Evolutionary conservation across 2,113 vertebrate genomes (phyloP).

Genomic region (Gasterosteus nipponicus): DNA sequence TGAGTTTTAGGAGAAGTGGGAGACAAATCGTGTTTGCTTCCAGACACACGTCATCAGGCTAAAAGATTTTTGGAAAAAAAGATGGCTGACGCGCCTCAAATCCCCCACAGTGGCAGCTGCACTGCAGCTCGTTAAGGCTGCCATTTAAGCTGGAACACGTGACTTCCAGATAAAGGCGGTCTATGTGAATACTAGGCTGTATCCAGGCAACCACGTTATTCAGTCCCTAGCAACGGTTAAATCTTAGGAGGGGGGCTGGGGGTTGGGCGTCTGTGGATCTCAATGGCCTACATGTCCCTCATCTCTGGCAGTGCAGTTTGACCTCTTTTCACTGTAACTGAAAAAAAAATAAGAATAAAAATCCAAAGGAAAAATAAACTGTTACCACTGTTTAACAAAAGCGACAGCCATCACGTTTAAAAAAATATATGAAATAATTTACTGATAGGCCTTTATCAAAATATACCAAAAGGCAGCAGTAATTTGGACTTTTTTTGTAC

Average conservation of each 20-base stretch:
- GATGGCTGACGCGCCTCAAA: conserved; percentile 6
- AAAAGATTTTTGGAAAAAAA: conserved; percentile 15
- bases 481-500: too few relatives aligned
- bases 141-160: conserved; percentile 72
- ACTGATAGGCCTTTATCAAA: too few relatives aligned
- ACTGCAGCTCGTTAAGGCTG: conserved; percentile 57
- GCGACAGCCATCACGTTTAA: too few relatives aligned
- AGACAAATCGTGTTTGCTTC: not conserved
- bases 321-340: conserved; percentile 43
- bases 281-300: conserved; percentile 70
- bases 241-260: conserved; percentile 59
- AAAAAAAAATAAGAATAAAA: not conserved
- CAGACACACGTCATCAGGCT: not conserved
- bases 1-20: not conserved
- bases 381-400: too few relatives aligned
- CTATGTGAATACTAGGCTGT: conserved; percentile 70
- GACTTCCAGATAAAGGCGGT: conserved; percentile 73
- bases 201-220: conserved; percentile 77
- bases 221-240: conserved; percentile 77
- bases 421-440: too few relatives aligned
- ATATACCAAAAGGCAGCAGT: too few relatives aligned
- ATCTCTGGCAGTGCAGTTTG: conserved; percentile 44
- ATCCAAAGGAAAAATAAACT: not conserved
- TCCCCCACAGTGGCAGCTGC: conserved; percentile 62
- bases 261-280: conserved; percentile 60